These are phyloP conservation scores for Andrena hattorfiana DNA, from an alignment of 2,888 invertebrate genomes.

Conservation along the genomic window DNA sequence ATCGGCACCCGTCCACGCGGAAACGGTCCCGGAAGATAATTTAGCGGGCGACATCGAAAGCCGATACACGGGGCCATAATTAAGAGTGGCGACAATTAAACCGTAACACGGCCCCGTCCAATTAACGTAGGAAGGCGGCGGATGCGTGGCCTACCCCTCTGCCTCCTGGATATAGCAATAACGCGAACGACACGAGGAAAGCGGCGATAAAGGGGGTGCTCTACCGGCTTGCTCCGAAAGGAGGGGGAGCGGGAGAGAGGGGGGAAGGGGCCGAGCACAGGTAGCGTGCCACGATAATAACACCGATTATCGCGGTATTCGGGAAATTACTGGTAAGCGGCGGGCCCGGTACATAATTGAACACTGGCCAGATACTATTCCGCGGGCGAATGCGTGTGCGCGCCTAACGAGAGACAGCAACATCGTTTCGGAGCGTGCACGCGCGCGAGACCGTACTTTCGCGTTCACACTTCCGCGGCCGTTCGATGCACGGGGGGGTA, in stretches of 20 bases:
- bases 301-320: constrained; percentile 79
- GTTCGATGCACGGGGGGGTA: not conserved
- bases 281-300: constrained; percentile 74
- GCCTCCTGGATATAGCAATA: constrained; percentile 51
- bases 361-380: constrained; percentile 73
- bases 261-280: constrained; percentile 25
- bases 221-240: not conserved
- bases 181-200: constrained; percentile 57
- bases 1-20: constrained; percentile 19
- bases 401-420: constrained; percentile 64
- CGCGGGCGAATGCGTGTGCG: constrained; percentile 59
- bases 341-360: constrained; percentile 77
- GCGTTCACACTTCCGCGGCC: constrained; percentile 9
- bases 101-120: constrained; percentile 58
- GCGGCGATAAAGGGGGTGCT: constrained; percentile 30
- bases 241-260: not conserved
- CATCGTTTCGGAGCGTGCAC: constrained; percentile 48
- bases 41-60: constrained; percentile 19
- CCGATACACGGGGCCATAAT: constrained; percentile 45
- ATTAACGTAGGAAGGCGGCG: constrained; percentile 58
- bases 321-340: constrained; percentile 79
- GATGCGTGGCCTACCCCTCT: constrained; percentile 28
- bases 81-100: constrained; percentile 67
- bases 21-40: constrained; percentile 53
- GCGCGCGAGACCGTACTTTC: not conserved